Conservation (phyloP, 2,113 vertebrate genomes). For the Varanus komodoensis region DNA sequence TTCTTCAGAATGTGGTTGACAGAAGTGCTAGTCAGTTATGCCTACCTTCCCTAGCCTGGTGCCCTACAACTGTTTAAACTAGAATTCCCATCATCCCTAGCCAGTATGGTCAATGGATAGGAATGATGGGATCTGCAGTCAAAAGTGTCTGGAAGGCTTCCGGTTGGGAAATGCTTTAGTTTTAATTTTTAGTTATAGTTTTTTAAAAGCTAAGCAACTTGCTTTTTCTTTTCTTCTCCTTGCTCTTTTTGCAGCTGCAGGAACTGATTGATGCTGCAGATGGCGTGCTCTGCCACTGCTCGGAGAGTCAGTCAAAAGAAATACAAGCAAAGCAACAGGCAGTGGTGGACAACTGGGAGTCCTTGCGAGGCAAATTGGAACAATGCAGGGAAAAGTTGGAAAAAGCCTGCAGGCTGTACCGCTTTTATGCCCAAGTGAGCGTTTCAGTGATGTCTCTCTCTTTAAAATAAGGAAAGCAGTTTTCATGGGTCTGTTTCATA, state of each 20-base stretch:
- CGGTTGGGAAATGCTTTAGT: too few species aligned
- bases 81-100: too few species aligned
- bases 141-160: too few species aligned
- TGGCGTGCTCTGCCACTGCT: conserved; percentile 68
- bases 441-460: neutral
- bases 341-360: conserved; percentile 83
- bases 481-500: neutral
- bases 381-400: conserved; percentile 79
- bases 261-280: conserved; percentile 80
- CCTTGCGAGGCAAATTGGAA: conserved; percentile 74
- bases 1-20: neutral
- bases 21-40: neutral
- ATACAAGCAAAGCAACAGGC: conserved; percentile 82
- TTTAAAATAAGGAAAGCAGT: neutral
- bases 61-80: too few species aligned
- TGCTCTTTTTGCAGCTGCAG: conserved; percentile 79
- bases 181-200: neutral
- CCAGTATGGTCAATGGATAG: too few species aligned
- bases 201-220: neutral
- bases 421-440: conserved; percentile 83
- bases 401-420: conserved; percentile 70
- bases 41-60: too few species aligned
- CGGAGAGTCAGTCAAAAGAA: conserved; percentile 62
- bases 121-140: too few species aligned
- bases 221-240: neutral